Percentiles rank a stretch among this genome's conserved stretches.
These are phyloP conservation scores for Abscondita cerata DNA, from an alignment of 2,888 invertebrate genomes.

Conservation along the genomic window DNA sequence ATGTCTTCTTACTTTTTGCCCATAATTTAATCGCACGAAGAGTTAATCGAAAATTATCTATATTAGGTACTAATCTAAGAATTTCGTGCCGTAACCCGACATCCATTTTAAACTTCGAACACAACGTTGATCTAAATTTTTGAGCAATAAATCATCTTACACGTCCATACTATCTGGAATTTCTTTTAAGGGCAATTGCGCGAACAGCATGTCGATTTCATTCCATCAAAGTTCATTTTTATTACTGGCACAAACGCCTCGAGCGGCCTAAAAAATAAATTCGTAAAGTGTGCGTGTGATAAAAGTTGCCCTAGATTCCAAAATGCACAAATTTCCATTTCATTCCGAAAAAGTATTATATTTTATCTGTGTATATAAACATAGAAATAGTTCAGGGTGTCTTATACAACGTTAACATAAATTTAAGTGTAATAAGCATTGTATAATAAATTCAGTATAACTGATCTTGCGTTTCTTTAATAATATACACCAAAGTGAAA, in stretches of 20 bases:
- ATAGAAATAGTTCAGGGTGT: too few species aligned
- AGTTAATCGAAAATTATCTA: conserved; percentile 92
- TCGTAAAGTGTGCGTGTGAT: too few species aligned
- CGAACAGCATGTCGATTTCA: conserved; percentile 99
- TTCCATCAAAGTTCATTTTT: conserved; percentile 98
- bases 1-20: conserved; percentile 98
- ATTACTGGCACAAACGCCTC: conserved; percentile 99
- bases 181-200: conserved; percentile 91
- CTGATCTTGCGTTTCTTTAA: too few species aligned
- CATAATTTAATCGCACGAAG: conserved; percentile 95
- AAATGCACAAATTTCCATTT: too few species aligned
- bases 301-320: too few species aligned
- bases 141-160: conserved; percentile 87
- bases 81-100: conserved; percentile 99
- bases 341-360: too few species aligned
- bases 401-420: too few species aligned
- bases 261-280: conserved; percentile 85
- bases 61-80: conserved; percentile 91
- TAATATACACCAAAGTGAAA: too few species aligned
- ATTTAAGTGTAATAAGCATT: too few species aligned
- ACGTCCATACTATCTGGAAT: conserved; percentile 91
- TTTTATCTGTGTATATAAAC: too few species aligned
- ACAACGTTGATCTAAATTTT: conserved; percentile 95
- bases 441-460: too few species aligned
- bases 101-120: conserved; percentile 97